phyloP scores from a whole-genome alignment of 2,797 vertebrate species.

The Mus minutoides region DNA sequence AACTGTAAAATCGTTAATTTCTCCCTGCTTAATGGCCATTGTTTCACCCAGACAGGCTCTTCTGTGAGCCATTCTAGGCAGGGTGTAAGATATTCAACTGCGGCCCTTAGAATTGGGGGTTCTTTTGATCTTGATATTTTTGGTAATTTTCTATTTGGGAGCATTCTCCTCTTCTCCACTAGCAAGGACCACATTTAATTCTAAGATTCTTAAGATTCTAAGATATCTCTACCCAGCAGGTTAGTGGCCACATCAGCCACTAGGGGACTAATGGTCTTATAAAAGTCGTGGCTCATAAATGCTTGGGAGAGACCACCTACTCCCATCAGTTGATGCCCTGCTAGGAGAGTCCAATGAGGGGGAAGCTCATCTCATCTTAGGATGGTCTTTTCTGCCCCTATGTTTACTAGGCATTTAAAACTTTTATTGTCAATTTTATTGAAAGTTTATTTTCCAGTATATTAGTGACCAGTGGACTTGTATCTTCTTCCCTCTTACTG shows the following conservation, averaged over 20 bases:
- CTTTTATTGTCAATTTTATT: not conserved
- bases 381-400: not conserved
- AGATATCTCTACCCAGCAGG: not conserved
- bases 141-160: not conserved
- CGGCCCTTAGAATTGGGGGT: not conserved
- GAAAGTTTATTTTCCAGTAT: not conserved
- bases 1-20: not conserved
- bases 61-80: not conserved
- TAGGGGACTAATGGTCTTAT: not conserved
- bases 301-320: not conserved
- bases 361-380: not conserved
- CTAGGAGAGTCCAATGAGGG: not conserved
- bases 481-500: not conserved
- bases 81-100: not conserved
- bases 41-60: not conserved
- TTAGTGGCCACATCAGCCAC: not conserved
- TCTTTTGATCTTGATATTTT: not conserved
- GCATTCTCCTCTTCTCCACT: not conserved
- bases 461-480: not conserved
- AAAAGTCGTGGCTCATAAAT: not conserved
- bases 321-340: not conserved
- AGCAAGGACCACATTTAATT: not conserved
- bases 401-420: not conserved
- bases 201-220: not conserved
- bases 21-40: not conserved